phyloP scores from a whole-genome alignment of 2,113 vertebrate genomes.

The Mus spicilegus region DNA sequence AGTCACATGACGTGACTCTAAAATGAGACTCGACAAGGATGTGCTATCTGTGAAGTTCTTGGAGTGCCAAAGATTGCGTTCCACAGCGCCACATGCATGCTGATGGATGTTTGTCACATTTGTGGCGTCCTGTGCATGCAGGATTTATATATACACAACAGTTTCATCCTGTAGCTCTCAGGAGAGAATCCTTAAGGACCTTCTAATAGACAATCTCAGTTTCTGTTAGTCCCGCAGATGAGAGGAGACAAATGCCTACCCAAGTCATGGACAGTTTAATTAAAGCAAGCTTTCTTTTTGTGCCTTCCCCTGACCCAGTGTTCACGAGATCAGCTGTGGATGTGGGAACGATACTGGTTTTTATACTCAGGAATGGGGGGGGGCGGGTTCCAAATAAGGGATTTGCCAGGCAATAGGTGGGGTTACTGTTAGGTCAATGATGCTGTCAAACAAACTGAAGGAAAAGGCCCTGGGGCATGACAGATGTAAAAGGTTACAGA shows the following conservation, averaged over 20 bases:
- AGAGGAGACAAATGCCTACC: not conserved
- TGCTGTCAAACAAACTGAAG: not conserved
- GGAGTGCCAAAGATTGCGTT: not conserved
- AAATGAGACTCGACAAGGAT: not conserved
- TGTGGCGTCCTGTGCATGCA: not conserved
- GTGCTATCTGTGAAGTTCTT: conserved; percentile 46
- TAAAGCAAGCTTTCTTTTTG: not conserved
- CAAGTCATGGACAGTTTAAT: not conserved
- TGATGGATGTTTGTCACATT: not conserved
- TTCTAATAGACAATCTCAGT: not conserved
- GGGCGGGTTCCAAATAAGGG: not conserved
- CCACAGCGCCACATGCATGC: not conserved
- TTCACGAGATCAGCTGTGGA: not conserved
- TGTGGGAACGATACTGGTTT: not conserved
- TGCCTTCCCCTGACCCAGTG: too few species aligned
- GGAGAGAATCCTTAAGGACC: not conserved
- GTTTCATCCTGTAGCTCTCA: not conserved
- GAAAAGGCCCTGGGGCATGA: not conserved
- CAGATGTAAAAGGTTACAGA: not conserved
- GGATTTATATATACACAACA: conserved; percentile 25
- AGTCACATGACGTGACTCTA: not conserved
- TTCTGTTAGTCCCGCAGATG: not conserved
- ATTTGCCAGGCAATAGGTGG: not conserved
- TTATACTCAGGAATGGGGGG: not conserved
- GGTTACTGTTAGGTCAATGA: not conserved